phyloP scores from a whole-genome alignment of 2,888 invertebrate genomes.

The Halocaridina rubra region DNA sequence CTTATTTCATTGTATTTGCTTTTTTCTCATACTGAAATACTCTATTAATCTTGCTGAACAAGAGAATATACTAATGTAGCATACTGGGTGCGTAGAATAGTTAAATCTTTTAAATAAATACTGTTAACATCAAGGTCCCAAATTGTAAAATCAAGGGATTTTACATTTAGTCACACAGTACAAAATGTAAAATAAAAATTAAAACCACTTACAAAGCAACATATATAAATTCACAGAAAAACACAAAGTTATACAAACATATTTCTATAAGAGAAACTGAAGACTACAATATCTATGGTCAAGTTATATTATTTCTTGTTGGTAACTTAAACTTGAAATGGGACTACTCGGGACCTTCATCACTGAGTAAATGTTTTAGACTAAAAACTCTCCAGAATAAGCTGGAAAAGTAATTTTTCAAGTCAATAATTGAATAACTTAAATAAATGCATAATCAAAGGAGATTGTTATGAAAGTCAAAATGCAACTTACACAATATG shows the following conservation, averaged over 20 bases:
- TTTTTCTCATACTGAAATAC: no score
- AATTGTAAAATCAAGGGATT: no score
- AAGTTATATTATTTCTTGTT: neutral
- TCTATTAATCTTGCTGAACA: no score
- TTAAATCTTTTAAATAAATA: neutral
- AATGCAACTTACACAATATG: constrained; percentile 89
- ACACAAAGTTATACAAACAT: neutral
- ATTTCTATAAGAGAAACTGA: neutral
- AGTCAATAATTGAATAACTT: neutral
- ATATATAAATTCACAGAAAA: neutral
- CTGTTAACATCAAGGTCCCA: no score
- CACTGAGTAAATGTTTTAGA: no score
- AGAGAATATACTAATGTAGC: no score
- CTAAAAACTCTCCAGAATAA: no score
- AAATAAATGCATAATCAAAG: neutral
- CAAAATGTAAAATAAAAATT: neutral
- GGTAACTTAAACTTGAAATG: no score
- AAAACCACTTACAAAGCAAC: neutral
- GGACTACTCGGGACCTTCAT: no score
- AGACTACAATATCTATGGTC: neutral
- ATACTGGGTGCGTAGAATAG: neutral
- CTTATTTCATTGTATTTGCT: no score
- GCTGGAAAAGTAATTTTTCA: no score
- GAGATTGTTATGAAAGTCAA: neutral
- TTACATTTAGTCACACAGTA: no score